Evolutionary conservation across 2,113 vertebrate genomes (phyloP).

Genomic region (Ramphastos sulfuratus): DNA sequence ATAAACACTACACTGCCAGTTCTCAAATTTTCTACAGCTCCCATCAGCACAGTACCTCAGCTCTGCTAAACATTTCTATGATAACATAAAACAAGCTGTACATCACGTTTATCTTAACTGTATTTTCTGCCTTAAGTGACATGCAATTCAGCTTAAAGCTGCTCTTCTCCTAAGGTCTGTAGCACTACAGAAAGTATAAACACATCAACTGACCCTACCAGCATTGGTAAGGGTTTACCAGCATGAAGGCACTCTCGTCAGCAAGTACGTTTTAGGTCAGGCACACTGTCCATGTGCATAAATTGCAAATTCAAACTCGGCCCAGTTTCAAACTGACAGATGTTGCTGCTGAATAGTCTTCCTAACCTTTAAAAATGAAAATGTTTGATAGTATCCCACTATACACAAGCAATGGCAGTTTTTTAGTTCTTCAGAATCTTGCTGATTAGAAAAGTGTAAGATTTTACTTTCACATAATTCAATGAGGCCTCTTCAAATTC

Average conservation of each 20-base stretch:
- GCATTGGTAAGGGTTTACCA: neutral
- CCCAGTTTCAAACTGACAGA: neutral
- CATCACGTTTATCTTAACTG: neutral
- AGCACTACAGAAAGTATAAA: neutral
- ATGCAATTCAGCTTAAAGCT: neutral
- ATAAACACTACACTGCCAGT: neutral
- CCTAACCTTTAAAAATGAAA: neutral
- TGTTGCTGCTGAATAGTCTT: neutral
- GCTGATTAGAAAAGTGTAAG: neutral
- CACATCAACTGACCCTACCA: neutral
- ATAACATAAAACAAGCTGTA: constrained; percentile 16
- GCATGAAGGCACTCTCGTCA: neutral
- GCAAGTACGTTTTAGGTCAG: neutral
- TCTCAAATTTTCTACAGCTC: constrained; percentile 18
- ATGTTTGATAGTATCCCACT: neutral
- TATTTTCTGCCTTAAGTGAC: constrained; percentile 24
- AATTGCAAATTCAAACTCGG: neutral
- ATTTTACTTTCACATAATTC: neutral
- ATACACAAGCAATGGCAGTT: neutral
- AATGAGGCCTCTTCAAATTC: neutral
- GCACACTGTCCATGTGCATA: neutral
- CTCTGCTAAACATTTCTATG: neutral
- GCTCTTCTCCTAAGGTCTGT: neutral
- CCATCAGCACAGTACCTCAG: neutral
- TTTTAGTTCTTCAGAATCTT: neutral